Evolutionary conservation across 2,113 vertebrate genomes (phyloP).

Genomic region (Thunnus thynnus): DNA sequence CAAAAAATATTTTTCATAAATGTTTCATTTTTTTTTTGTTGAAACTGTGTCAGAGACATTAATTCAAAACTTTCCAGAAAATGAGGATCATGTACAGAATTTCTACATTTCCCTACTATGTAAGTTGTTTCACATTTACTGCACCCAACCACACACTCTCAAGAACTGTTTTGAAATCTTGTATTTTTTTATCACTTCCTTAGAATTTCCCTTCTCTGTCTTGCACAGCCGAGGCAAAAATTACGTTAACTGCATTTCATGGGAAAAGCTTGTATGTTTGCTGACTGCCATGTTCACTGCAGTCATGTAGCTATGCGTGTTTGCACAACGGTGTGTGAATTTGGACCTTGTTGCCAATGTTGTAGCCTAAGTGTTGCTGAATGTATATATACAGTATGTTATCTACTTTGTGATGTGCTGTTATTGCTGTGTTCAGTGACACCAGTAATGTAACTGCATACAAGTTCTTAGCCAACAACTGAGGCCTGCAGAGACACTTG

Average conservation of each 20-base stretch:
- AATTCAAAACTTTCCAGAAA: background rate
- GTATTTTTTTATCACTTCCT: background rate
- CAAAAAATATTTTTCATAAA: background rate
- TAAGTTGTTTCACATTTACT: background rate
- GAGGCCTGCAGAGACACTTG: background rate
- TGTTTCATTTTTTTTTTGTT: background rate
- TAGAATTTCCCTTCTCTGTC: background rate
- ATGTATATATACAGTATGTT: constrained; percentile 2
- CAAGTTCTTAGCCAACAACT: background rate
- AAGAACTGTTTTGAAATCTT: background rate
- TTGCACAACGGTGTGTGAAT: constrained; percentile 56
- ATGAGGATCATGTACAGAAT: background rate
- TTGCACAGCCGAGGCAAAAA: background rate
- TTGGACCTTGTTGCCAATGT: constrained; percentile 57
- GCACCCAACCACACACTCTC: background rate
- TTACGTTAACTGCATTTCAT: background rate
- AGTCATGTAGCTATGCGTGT: constrained; percentile 31
- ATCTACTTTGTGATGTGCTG: background rate
- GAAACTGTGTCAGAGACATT: too few relatives aligned
- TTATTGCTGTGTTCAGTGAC: background rate
- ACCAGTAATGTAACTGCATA: background rate
- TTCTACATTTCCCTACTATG: background rate
- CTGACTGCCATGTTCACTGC: background rate
- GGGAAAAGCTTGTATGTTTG: background rate
- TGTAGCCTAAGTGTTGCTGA: constrained; percentile 16